Base-by-base conservation (phyloP, 2,888 invertebrate genomes). In the Noctuana brunneofusca region DNA sequence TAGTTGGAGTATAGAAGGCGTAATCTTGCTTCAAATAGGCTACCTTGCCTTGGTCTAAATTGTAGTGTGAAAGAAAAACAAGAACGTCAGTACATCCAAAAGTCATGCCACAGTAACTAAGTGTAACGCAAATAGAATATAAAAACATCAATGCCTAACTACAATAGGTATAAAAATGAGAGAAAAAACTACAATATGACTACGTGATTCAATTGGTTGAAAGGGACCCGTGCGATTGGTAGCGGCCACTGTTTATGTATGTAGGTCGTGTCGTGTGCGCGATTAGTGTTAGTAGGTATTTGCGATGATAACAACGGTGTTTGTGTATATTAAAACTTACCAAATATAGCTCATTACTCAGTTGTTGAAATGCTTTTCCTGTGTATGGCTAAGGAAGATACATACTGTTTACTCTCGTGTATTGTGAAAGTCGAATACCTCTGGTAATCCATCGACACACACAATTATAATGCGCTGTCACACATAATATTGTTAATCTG, bases 151-250 rank as follows among this genome's bases (percentile, higher is more conserved):
- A 67, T 66, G 67, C 68, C 70, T 74, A 75, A 67, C 73, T 75
- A 77, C 71, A 73, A 76, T 74, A 68, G 65, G 64, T 65, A 54
- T 63, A 66, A 70, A 68, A 68, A 69, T 58, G 65, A 63, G 65
- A 63, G 63, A 75, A 72, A 76, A 75, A 75, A 64, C 58, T 68
- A 66, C 70, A 69, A 64, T 72, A 64, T 69, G 63, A 66, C 72
- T 82, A 83, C 79, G 82, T 83, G 81, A 78, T 76, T 78, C 75
- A 79, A 79, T 78, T 49, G 22, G 75, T 76, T 77, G 68, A 69
- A 80, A 80, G 75, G 78, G 73, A 75, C 72, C 71, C 67, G 73
- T 72, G 64, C 66, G 65, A 73, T 80, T 75, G 78, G 78, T 81
- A 79, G 77, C 75, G 71, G 79, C 79, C 81, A 78, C 75, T 69